Evolutionary conservation across 2,797 vertebrate species (phyloP).

Genomic region (Sarcoramphus papa): DNA sequence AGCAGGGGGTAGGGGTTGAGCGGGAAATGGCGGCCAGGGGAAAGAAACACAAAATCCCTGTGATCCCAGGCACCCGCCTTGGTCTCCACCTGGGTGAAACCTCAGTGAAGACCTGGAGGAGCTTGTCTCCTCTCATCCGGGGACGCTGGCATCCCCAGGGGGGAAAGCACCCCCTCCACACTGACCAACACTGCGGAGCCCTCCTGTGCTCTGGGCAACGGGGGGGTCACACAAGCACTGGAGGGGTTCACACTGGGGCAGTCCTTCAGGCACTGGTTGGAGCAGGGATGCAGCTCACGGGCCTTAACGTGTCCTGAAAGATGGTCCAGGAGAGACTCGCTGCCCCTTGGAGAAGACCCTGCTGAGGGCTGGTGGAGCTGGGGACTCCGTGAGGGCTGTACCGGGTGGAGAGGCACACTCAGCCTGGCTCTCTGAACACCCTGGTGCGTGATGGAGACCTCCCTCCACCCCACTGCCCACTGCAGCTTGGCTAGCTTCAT

Average conservation of each 20-base stretch:
- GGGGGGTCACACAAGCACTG: not conserved
- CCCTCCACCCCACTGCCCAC: not conserved
- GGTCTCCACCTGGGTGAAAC: not conserved
- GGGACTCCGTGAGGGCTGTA: not conserved
- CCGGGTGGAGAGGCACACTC: no score
- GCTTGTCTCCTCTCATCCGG: not conserved
- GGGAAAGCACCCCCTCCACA: not conserved
- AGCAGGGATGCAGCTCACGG: not conserved
- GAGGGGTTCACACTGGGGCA: not conserved
- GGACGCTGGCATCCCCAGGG: not conserved
- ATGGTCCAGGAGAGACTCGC: not conserved
- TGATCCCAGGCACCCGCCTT: fast-evolving
- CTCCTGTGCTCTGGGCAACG: not conserved
- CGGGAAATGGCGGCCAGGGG: not conserved
- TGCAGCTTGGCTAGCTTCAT: not conserved
- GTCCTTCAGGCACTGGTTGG: not conserved
- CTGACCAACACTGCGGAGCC: no score
- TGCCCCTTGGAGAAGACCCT: not conserved
- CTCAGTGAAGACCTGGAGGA: not conserved
- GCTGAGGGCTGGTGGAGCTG: not conserved
- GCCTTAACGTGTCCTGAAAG: not conserved
- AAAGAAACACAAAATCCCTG: no score
- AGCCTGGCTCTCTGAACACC: not conserved
- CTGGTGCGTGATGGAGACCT: not conserved
- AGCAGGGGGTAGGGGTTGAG: not conserved